phyloP scores from a whole-genome alignment of 2,797 vertebrate species.

The Sebastes reedi region DNA sequence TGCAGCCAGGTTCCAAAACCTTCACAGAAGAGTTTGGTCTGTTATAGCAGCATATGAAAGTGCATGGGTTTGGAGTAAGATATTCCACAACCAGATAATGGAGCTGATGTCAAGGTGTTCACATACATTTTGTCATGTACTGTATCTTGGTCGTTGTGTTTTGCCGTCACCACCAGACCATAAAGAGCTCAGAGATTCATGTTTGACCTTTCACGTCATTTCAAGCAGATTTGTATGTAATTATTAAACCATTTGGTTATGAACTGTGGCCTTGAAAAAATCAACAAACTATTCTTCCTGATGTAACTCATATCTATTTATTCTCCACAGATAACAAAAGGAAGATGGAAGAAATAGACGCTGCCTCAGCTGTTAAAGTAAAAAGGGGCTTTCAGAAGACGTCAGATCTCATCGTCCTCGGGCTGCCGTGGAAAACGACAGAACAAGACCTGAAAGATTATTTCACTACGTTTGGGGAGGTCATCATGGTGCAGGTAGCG shows the following conservation, averaged over 20 bases:
- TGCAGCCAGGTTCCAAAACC: neutral
- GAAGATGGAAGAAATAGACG: conserved; percentile 99
- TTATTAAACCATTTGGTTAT: neutral
- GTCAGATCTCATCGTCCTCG: conserved; percentile 96
- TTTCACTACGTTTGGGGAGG: conserved; percentile 96
- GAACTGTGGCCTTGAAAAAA: neutral
- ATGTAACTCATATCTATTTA: neutral
- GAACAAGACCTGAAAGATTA: conserved; percentile 99
- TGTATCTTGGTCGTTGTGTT: neutral
- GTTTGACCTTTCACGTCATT: neutral
- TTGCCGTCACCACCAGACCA: neutral
- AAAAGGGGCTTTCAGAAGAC: conserved; percentile 98
- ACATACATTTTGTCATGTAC: neutral
- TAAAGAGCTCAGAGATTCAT: neutral
- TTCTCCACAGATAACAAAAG: conserved; percentile 92
- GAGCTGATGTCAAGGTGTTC: neutral
- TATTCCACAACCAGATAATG: neutral
- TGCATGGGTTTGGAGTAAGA: neutral
- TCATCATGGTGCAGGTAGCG: conserved; percentile 98
- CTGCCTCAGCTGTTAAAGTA: conserved; percentile 95
- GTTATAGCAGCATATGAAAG: neutral
- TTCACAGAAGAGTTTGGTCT: neutral
- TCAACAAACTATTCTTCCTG: neutral
- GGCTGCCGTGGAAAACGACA: conserved; percentile 97
- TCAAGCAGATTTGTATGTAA: neutral